phyloP scores from a whole-genome alignment of 2,797 vertebrate genomes.

The Pagetopsis macropterus region DNA sequence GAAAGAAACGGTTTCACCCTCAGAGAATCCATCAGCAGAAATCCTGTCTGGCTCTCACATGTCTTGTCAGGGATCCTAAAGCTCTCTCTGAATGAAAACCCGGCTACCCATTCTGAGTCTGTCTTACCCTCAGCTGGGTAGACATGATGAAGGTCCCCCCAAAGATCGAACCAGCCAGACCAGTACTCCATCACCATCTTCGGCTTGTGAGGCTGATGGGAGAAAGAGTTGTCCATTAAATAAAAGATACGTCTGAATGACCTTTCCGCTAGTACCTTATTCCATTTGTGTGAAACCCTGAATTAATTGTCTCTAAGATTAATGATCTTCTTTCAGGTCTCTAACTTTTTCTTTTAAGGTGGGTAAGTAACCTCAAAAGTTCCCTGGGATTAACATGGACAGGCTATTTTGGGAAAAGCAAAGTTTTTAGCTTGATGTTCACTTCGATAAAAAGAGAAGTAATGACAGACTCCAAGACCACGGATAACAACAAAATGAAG shows the following conservation, averaged over 20 bases:
- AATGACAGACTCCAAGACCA: not conserved
- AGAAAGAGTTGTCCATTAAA: not conserved
- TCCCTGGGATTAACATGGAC: not conserved
- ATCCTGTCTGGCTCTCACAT: conserved; percentile 9
- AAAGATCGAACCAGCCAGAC: conserved; percentile 95
- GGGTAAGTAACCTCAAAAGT: not conserved
- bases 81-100: not conserved
- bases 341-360: not conserved
- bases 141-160: conserved; percentile 90
- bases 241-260: not conserved
- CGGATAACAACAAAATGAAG: not conserved
- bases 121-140: conserved; percentile 89
- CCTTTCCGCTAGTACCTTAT: not conserved
- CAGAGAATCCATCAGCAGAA: conserved; percentile 38
- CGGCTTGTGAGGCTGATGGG: conserved; percentile 85
- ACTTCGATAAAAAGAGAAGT: not conserved
- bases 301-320: not conserved
- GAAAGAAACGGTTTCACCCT: conserved; percentile 29
- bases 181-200: conserved; percentile 97
- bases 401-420: not conserved
- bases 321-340: not conserved
- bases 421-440: conserved; percentile 1
- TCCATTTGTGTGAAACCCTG: not conserved
- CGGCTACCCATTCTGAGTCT: not conserved
- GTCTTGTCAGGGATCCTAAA: conserved; percentile 11